Evolutionary conservation across 2,797 vertebrate genomes (phyloP).

Genomic region (Distichodus sexfasciatus): DNA sequence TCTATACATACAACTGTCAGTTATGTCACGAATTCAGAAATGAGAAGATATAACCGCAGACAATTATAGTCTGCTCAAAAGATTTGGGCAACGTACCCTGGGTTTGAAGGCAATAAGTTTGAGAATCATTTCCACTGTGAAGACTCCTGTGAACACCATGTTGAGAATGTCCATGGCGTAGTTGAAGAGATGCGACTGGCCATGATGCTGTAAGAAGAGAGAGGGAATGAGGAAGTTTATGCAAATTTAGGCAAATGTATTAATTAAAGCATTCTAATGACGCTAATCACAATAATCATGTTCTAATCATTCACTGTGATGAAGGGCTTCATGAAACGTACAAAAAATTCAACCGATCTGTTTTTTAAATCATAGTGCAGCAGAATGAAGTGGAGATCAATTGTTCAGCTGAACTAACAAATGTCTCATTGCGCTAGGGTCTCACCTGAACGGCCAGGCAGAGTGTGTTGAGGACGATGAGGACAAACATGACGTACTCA

Average conservation of each 20-base stretch:
- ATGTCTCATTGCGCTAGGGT: background rate
- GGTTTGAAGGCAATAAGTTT: constrained; percentile 98
- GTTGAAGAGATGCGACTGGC: constrained; percentile 93
- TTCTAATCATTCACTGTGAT: no score
- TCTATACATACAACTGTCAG: no score
- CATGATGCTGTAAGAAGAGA: constrained; percentile 80
- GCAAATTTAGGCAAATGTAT: no score
- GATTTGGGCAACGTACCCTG: constrained; percentile 74
- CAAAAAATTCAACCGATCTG: no score
- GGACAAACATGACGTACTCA: constrained; percentile 98
- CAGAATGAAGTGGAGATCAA: background rate
- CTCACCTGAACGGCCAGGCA: constrained; percentile 98
- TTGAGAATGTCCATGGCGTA: constrained; percentile 98
- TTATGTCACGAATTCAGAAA: background rate
- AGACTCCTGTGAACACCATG: constrained; percentile 98
- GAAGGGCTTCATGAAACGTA: no score
- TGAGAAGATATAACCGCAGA: background rate
- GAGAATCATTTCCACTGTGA: constrained; percentile 98
- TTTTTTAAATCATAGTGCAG: no score
- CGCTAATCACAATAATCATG: no score
- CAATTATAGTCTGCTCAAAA: no score
- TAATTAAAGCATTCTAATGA: background rate
- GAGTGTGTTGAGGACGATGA: constrained; percentile 98
- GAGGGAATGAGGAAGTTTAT: background rate
- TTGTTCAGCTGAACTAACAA: background rate